Evolutionary conservation across 64 coral and sea anemone genomes (phyloP).

Genomic region (Anthopleura sola): DNA sequence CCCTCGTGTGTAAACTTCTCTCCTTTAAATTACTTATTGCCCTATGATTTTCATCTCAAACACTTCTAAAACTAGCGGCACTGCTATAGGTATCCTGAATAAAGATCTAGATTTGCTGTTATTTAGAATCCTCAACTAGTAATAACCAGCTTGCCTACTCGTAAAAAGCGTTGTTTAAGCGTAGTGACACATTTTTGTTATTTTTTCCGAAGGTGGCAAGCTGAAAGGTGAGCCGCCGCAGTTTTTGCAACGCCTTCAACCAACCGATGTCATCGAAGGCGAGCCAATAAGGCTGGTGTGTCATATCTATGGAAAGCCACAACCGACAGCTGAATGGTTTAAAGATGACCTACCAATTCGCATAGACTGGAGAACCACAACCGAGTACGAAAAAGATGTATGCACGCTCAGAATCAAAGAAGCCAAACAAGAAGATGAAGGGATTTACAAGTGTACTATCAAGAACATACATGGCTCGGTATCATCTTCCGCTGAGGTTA

Average conservation of each 20-base stretch:
- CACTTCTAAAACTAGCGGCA: too few species aligned
- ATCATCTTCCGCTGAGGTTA: conserved; percentile 64
- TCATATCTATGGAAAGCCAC: conserved; percentile 60
- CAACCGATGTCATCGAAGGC: conserved; percentile 64
- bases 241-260: conserved; percentile 63
- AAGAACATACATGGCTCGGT: conserved; percentile 71
- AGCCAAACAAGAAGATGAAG: conserved; percentile 66
- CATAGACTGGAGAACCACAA: conserved; percentile 56
- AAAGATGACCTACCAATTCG: conserved; percentile 65
- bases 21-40: background rate
- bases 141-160: too few species aligned
- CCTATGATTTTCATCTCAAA: background rate
- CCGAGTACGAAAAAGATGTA: conserved; percentile 61
- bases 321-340: conserved; percentile 66
- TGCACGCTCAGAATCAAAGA: conserved; percentile 66
- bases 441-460: conserved; percentile 60
- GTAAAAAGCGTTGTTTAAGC: too few species aligned
- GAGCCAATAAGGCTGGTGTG: conserved; percentile 63
- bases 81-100: too few species aligned
- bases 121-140: too few species aligned
- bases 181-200: background rate
- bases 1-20: too few species aligned
- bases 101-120: too few species aligned
- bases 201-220: conserved; percentile 35
- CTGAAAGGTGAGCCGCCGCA: conserved; percentile 54